Percentiles rank a stretch among this genome's conserved stretches.
Conservation (phyloP, 2,113 vertebrate genomes). For the Mohoua ochrocephala region DNA sequence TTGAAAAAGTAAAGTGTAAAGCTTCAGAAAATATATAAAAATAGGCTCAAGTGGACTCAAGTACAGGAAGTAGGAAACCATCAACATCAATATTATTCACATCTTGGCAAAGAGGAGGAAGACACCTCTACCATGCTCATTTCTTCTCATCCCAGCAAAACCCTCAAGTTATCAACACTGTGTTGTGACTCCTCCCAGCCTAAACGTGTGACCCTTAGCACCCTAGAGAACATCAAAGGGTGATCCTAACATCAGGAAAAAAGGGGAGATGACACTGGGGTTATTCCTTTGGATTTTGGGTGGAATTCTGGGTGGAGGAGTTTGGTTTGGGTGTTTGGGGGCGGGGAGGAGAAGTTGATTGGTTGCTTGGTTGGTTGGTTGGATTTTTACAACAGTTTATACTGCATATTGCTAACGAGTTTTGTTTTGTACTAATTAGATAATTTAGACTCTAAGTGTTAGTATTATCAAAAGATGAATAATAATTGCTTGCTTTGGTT, state of each 20-base stretch:
- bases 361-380: background rate
- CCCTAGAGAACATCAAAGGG: background rate
- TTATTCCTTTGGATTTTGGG: background rate
- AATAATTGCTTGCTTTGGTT: background rate
- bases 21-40: background rate
- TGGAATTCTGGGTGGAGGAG: background rate
- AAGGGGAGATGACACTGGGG: background rate
- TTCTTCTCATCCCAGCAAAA: background rate
- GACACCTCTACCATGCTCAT: rapidly evolving
- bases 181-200: background rate
- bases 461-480: background rate
- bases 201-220: background rate
- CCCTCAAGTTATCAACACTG: background rate
- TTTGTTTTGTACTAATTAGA: background rate
- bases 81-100: background rate
- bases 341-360: background rate
- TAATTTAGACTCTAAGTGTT: background rate
- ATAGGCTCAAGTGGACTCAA: background rate
- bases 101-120: background rate
- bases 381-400: background rate
- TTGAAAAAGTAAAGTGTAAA: background rate
- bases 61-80: background rate
- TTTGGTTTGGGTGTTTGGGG: background rate
- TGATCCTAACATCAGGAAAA: background rate
- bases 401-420: background rate